These are phyloP conservation scores for Petrolisthes cinctipes DNA, from an alignment of 2,888 invertebrate species.

Conservation along the genomic window DNA sequence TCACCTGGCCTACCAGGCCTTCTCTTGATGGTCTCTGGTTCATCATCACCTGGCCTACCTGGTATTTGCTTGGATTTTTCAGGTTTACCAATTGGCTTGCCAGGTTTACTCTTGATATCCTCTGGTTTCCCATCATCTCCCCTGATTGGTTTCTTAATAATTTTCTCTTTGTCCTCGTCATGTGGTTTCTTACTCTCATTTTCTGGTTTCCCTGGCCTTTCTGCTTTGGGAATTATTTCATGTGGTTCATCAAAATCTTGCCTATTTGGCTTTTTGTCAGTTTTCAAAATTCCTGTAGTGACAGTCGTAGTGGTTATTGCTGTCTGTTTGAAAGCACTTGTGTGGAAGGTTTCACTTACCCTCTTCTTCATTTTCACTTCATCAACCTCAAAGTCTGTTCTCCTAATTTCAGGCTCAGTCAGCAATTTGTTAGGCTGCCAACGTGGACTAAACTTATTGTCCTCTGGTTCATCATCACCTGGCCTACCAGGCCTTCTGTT, in stretches of 20 bases:
- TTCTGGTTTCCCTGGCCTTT: background rate
- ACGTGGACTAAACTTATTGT: too few species aligned
- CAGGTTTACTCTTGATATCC: constrained; percentile 1
- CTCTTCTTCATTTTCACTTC: background rate
- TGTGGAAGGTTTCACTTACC: background rate
- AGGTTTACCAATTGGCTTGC: background rate
- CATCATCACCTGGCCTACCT: constrained; percentile 19
- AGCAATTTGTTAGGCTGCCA: background rate
- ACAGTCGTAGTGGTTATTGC: background rate
- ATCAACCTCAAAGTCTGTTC: background rate
- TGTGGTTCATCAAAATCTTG: background rate
- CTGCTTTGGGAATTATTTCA: background rate
- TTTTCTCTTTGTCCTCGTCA: background rate
- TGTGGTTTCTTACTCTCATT: background rate
- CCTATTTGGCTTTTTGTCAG: background rate
- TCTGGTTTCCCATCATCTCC: constrained; percentile 25
- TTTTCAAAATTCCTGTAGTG: background rate
- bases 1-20: constrained; percentile 49
- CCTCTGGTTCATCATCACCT: too few species aligned
- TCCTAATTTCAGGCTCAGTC: constrained; percentile 3
- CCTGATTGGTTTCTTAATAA: background rate
- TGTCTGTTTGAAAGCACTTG: constrained; percentile 5
- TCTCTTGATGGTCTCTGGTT: constrained; percentile 59
- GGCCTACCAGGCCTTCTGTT: constrained; percentile 11
- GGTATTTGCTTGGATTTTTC: background rate